Percentiles rank a stretch among this genome's conserved stretches.
Evolutionary conservation across 2,888 invertebrate genomes (phyloP).

Genomic region (Deilephila elpenor): DNA sequence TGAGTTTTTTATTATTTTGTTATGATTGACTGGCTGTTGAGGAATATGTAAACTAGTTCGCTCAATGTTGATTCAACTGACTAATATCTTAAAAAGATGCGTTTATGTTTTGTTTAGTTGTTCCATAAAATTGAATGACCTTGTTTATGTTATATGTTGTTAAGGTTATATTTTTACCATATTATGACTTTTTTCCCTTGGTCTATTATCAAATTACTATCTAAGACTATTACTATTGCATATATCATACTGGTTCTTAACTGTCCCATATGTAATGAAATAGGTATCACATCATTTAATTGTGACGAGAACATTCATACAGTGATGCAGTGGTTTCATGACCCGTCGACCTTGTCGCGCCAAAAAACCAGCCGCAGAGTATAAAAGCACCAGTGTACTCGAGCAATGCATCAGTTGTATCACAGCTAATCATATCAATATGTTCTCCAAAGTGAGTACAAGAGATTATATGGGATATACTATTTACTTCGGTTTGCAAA

Average conservation of each 20-base stretch:
- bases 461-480: neutral
- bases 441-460: slow-evolving; percentile 75
- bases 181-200: no score
- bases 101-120: no score
- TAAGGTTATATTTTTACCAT: no score
- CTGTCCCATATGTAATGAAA: neutral
- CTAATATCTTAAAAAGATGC: neutral
- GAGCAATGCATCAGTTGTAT: slow-evolving; percentile 65
- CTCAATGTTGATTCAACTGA: neutral
- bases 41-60: no score
- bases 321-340: slow-evolving; percentile 13
- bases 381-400: slow-evolving; percentile 63
- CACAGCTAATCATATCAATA: slow-evolving; percentile 57
- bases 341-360: slow-evolving; percentile 67
- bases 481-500: neutral
- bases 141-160: no score
- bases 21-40: neutral
- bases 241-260: neutral
- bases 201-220: no score
- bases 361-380: slow-evolving; percentile 60
- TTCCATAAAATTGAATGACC: no score
- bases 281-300: neutral
- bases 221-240: no score
- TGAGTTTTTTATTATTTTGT: neutral
- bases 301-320: slow-evolving; percentile 23